Evolutionary conservation across 1,140 invertebrate species (phyloP).

Genomic region (Propsilocerus akamusi): DNA sequence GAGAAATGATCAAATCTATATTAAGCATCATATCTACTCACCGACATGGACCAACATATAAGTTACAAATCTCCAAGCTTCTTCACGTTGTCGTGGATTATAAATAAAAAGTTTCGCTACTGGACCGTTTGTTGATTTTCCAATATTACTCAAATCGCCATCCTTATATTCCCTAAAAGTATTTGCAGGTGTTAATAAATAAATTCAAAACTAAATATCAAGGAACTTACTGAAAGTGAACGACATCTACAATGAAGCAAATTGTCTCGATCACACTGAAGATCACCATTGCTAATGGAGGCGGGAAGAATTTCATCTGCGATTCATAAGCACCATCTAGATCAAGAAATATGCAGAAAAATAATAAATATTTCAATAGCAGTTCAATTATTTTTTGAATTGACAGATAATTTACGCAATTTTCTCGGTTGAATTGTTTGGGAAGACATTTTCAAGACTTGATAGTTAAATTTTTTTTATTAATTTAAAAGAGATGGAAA

Average conservation of each 20-base stretch:
- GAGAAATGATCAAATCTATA: not conserved
- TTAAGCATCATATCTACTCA: conserved; percentile 23
- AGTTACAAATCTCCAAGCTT: conserved; percentile 83
- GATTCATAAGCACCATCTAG: conserved; percentile 67
- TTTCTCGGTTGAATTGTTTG: not conserved
- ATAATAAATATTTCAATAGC: conserved; percentile 11
- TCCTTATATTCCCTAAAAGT: conserved; percentile 18
- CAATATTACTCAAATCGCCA: conserved; percentile 18
- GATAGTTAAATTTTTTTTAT: too few species aligned
- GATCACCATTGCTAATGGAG: conserved; percentile 68
- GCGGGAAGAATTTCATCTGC: conserved; percentile 70
- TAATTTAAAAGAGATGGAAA: too few species aligned
- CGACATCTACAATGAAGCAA: conserved; percentile 45
- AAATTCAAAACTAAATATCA: conserved; percentile 4
- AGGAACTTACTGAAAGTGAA: conserved; percentile 18
- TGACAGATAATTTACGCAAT: conserved; percentile 5
- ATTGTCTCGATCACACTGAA: conserved; percentile 51
- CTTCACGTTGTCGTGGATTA: conserved; percentile 66
- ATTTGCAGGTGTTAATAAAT: conserved; percentile 13
- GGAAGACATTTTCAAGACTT: too few species aligned
- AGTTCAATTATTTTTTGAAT: conserved; percentile 6
- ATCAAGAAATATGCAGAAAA: too few species aligned
- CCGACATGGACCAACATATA: conserved; percentile 97
- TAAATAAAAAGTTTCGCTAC: conserved; percentile 69
- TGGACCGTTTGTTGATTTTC: conserved; percentile 39